phyloP scores from a whole-genome alignment of 2,888 invertebrate species.

The Apamea monoglypha region DNA sequence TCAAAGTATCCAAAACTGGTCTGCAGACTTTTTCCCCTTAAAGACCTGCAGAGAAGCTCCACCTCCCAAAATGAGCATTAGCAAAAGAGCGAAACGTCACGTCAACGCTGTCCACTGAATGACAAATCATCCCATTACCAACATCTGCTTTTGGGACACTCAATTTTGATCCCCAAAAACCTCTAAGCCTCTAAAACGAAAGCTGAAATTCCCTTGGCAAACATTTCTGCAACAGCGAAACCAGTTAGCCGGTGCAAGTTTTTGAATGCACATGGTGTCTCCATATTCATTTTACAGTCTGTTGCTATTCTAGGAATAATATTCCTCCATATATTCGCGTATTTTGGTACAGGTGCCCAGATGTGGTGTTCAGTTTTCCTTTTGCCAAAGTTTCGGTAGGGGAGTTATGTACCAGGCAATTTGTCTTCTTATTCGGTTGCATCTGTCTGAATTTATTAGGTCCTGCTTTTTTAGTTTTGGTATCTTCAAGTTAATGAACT shows the following conservation, averaged over 20 bases:
- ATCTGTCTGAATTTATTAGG: slow-evolving; percentile 85
- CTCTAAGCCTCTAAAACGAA: slow-evolving; percentile 61
- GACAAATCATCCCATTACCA: slow-evolving; percentile 86
- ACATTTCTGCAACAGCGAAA: slow-evolving; percentile 50
- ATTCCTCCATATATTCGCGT: slow-evolving; percentile 84
- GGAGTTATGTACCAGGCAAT: slow-evolving; percentile 75
- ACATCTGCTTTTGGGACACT: slow-evolving; percentile 55
- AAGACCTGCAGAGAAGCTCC: slow-evolving; percentile 70
- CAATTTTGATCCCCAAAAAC: slow-evolving; percentile 51
- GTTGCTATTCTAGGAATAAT: slow-evolving; percentile 90
- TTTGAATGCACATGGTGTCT: slow-evolving; percentile 88
- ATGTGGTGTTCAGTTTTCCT: slow-evolving; percentile 80
- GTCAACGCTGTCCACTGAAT: slow-evolving; percentile 85
- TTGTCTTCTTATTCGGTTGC: slow-evolving; percentile 83
- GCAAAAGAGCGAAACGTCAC: slow-evolving; percentile 82
- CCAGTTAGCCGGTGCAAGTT: slow-evolving; percentile 75
- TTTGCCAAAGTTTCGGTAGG: slow-evolving; percentile 79
- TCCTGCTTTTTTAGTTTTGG: slow-evolving; percentile 72
- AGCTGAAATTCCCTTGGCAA: slow-evolving; percentile 62
- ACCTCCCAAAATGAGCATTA: slow-evolving; percentile 83
- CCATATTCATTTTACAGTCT: slow-evolving; percentile 89
- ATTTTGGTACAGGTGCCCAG: slow-evolving; percentile 89
- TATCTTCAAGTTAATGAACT: slow-evolving; percentile 78
- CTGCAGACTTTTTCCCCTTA: slow-evolving; percentile 75
- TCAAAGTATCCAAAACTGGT: slow-evolving; percentile 71